Conservation (phyloP, 1,140 invertebrate species). For the Ruditapes philippinarum region DNA sequence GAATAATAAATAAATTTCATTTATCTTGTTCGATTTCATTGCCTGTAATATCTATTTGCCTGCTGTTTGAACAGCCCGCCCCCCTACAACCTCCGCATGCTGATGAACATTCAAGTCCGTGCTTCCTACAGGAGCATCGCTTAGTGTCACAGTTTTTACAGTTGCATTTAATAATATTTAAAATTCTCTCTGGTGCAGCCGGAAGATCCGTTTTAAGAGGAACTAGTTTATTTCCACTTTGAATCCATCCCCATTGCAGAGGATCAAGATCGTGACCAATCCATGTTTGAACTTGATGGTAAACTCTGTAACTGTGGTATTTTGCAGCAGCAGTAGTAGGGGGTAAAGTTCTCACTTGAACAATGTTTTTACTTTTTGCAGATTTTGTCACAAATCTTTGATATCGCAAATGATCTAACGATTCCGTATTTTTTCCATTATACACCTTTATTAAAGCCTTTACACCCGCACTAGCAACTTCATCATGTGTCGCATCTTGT, state of each 20-base stretch:
- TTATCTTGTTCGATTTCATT: too few relatives aligned
- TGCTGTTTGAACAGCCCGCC: conserved; percentile 55
- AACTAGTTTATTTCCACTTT: conserved; percentile 17
- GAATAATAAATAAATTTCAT: too few relatives aligned
- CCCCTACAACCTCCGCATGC: conserved; percentile 68
- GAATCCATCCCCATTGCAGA: conserved; percentile 68
- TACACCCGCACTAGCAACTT: conserved; percentile 20
- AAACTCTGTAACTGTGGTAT: conserved; percentile 25
- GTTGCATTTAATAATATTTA: conserved; percentile 67
- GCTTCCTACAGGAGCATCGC: conserved; percentile 67
- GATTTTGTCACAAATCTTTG: background rate
- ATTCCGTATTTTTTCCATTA: conserved; percentile 4
- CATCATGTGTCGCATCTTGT: background rate
- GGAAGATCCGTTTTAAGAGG: conserved; percentile 55
- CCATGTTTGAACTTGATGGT: conserved; percentile 51
- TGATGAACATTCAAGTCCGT: conserved; percentile 59
- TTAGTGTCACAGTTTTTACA: conserved; percentile 72
- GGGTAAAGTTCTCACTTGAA: conserved; percentile 32
- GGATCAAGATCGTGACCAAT: conserved; percentile 25
- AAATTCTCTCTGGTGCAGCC: conserved; percentile 65
- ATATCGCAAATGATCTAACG: background rate
- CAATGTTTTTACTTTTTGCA: background rate
- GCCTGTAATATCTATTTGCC: background rate
- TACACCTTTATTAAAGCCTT: conserved; percentile 30
- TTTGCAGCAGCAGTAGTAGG: conserved; percentile 50